Base-by-base conservation (phyloP, 1,140 invertebrate species). In the Euborellia annulipes region DNA sequence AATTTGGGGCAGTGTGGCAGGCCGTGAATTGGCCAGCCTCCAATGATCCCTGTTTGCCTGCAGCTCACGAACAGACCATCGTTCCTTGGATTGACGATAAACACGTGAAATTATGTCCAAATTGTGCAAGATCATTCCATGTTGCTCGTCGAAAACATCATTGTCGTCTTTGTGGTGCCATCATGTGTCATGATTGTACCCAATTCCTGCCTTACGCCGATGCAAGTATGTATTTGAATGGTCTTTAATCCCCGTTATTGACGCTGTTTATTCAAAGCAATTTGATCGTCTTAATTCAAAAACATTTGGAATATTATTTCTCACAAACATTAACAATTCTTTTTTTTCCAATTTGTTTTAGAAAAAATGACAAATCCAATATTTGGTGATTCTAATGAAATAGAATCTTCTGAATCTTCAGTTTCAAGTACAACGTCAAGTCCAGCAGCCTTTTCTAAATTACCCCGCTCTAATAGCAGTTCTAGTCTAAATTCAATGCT, bases 171-270 rank as follows among this genome's bases (percentile, higher is more conserved):
- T 98, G 94, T 71, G 94, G 95, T 1, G 83, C 83, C 42, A 82
- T 98, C 46, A 85, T 97, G 72, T 98, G 94, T 63, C 74, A 92
- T 60, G 78, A 82, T 52, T 98, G 94, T 62, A 96, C 91, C 13
- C 66, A 79, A 50, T 95, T 94, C 65, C 66, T 98, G 48, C 73
- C 83, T 30, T 69, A 90, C 55, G 67, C 75, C 42, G 76, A 79
- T 64, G 92, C 90, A 46, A 78, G 89, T 91, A 71, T 73, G 79
- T 75, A 54, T 43, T 27, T n/a, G n/a, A n/a, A n/a, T n/a, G n/a
- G n/a, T n/a, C n/a, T n/a, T n/a, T n/a, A n/a, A n/a, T n/a, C n/a
- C n/a, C n/a, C n/a, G n/a, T n/a, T n/a, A n/a, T n/a, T n/a, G n/a
- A n/a, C n/a, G n/a, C n/a, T n/a, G n/a, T n/a, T n/a, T n/a, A n/a